phyloP scores from a whole-genome alignment of 2,797 vertebrate species.

The Sphenodon punctatus region DNA sequence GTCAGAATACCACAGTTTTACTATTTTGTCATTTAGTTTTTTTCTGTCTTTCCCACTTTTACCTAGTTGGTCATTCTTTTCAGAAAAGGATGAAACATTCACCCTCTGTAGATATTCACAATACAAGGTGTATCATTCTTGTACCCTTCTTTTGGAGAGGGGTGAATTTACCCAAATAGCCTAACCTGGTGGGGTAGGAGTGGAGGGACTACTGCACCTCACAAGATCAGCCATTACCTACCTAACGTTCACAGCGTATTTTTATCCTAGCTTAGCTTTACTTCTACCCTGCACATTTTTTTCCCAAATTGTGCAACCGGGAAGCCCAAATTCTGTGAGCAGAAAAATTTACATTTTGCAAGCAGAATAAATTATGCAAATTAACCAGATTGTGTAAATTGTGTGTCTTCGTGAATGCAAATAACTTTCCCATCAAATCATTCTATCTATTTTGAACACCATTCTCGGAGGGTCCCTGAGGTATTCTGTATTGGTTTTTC shows the following conservation, averaged over 20 bases:
- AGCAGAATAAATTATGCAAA: too few species aligned
- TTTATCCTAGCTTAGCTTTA: too few species aligned
- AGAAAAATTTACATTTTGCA: not conserved
- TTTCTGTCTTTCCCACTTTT: not conserved
- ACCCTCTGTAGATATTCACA: too few species aligned
- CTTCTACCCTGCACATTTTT: not conserved
- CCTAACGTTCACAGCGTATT: not conserved
- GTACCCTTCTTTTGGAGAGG: not conserved
- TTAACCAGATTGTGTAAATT: too few species aligned
- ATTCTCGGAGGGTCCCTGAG: too few species aligned
- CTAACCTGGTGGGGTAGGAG: not conserved
- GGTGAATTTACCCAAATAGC: not conserved
- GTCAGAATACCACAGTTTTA: not conserved
- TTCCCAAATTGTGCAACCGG: too few species aligned
- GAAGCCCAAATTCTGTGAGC: too few species aligned
- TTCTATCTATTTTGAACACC: too few species aligned
- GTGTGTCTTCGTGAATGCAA: too few species aligned
- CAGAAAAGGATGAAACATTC: conserved; percentile 11
- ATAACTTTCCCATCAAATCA: too few species aligned
- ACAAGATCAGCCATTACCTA: not conserved
- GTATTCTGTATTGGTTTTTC: too few species aligned
- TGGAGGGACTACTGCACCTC: not conserved
- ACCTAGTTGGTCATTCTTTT: not conserved
- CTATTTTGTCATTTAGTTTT: not conserved
- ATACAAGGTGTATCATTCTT: not conserved